A percentile compares a stretch with the other conserved stretches of the same genome.
Evolutionary conservation across 2,113 vertebrate species (phyloP).

Genomic region (Brevimyrus niger): DNA sequence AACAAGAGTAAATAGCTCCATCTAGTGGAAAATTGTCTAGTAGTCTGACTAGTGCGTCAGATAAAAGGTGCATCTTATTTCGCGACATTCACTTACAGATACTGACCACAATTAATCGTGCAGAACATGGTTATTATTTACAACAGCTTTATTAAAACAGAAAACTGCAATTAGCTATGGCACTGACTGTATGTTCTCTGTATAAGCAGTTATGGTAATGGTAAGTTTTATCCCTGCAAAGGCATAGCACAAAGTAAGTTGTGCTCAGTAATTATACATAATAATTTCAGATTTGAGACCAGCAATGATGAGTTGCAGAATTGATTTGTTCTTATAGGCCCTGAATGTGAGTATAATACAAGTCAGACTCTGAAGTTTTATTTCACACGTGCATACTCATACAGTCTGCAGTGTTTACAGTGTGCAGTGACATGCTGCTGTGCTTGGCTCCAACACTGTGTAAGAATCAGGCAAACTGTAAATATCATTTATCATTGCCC

Average conservation of each 20-base stretch:
- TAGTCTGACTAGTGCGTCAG: background rate
- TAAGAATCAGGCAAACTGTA: background rate
- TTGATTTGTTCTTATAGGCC: background rate
- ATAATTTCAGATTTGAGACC: background rate
- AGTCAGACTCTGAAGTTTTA: background rate
- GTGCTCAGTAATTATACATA: background rate
- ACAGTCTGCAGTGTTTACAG: background rate
- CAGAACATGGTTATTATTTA: background rate
- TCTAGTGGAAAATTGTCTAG: background rate
- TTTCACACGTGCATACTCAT: background rate
- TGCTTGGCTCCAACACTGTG: background rate
- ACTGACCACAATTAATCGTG: background rate
- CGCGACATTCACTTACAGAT: background rate
- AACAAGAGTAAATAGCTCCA: background rate
- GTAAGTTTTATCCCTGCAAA: background rate
- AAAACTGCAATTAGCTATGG: background rate
- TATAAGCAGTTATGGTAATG: background rate
- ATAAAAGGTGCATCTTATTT: background rate
- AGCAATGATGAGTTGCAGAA: background rate
- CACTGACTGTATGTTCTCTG: background rate
- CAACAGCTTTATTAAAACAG: background rate
- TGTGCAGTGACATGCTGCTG: background rate
- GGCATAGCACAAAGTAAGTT: background rate
- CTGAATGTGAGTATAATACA: background rate
- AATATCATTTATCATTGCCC: background rate